Evolutionary conservation across 23 tunicate genomes (phyloP).

Genomic region (Phallusia fumigata): DNA sequence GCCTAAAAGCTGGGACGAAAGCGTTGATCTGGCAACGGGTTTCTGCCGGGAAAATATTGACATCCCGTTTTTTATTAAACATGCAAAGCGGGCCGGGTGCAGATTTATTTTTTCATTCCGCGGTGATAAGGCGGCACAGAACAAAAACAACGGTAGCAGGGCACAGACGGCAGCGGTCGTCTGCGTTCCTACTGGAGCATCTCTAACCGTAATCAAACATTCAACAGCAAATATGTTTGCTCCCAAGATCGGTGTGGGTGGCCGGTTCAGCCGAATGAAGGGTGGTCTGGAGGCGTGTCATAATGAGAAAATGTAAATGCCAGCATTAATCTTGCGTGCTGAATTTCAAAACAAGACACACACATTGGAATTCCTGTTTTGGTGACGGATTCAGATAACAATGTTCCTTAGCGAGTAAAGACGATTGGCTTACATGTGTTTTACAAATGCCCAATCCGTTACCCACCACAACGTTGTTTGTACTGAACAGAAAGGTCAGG

Average conservation of each 20-base stretch:
- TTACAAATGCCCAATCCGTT: too few species aligned
- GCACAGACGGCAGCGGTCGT: not conserved
- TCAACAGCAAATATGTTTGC: too few species aligned
- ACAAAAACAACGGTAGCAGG: not conserved
- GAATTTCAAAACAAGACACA: not conserved
- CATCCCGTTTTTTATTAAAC: not conserved
- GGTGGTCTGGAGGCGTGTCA: not conserved
- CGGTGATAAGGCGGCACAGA: conserved; percentile 4
- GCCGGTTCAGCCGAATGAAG: not conserved
- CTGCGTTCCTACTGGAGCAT: not conserved
- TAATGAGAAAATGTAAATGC: not conserved
- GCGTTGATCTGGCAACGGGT: conserved; percentile 7
- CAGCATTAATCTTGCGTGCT: not conserved
- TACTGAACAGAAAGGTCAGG: too few species aligned
- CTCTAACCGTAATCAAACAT: not conserved
- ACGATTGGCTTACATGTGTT: too few species aligned
- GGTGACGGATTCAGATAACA: not conserved
- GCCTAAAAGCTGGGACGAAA: not conserved
- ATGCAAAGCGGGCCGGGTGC: not conserved
- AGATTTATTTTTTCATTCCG: not conserved
- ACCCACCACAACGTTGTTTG: too few species aligned
- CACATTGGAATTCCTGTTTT: not conserved
- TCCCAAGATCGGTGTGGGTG: not conserved
- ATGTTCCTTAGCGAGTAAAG: too few species aligned
- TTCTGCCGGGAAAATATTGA: not conserved